Base-by-base conservation (phyloP, 2,888 invertebrate species). In the Yponomeuta malinellus region DNA sequence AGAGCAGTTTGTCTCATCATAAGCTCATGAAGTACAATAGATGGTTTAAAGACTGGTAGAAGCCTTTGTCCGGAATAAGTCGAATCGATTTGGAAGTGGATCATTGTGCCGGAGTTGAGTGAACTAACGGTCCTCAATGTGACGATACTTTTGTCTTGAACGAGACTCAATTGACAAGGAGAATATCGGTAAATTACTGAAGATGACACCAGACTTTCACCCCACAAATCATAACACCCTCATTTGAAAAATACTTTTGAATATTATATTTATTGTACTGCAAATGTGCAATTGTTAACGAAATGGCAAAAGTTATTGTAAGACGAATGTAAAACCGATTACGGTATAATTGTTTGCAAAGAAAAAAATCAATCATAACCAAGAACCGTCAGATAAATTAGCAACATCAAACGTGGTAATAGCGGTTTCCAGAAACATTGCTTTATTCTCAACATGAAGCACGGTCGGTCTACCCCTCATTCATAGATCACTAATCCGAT, bases 61-160 rank as follows among this genome's bases (percentile, higher is more conserved):
- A 71, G 73, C 74, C 76, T 77, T 77, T 78, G 75, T 77, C 73
- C 71, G 74, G 75, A 73, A 73, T 75, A 68, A 68, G 68, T 48
- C 12, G 23, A 52, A 68, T 68, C 68, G 48, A 37, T 70, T 70
- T 63, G 9, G 37, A 74, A 75, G 72, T 74, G 70, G 74, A 73
- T 73, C 74, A 73, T 73, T 77, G 72, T 71, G 72, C 71, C 69
- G 75, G 74, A 78, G 73, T 71, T 68, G 65, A 73, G 75, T 77
- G 76, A 75, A 76, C 78, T 77, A 78, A 79, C 78, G 78, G 78
- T 73, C 63, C 12, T 33, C 23, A 37, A 31, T 10, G 23, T 48
- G 29, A 68, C 15, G 43, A 48, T 2, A 8, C 43, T 15, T 70
- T 70, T 63, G 63, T 63, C 70, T 70, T 63, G 63, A 70, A 63